A percentile compares a stretch with the other conserved stretches of the same genome.
Evolutionary conservation across 2,113 vertebrate species (phyloP).

Genomic region (Antigone vipio): DNA sequence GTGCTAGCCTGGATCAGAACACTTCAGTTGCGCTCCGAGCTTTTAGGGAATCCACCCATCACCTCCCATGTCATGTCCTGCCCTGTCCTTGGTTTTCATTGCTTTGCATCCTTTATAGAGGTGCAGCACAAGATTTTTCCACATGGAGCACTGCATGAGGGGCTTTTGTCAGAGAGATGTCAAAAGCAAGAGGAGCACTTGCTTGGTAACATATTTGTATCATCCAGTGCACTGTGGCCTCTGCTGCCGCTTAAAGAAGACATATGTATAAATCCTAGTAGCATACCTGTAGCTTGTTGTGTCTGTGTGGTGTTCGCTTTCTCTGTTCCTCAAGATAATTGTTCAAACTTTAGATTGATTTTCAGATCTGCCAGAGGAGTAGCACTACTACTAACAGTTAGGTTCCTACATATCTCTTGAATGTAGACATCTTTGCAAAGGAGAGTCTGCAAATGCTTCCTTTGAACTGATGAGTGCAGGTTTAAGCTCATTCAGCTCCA

Average conservation of each 20-base stretch:
- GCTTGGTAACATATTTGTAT: background rate
- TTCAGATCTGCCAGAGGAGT: background rate
- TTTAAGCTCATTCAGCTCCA: background rate
- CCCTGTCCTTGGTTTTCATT: background rate
- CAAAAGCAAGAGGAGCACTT: background rate
- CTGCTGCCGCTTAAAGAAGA: background rate
- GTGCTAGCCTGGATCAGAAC: background rate
- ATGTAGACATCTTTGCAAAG: background rate
- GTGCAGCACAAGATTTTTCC: background rate
- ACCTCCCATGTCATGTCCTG: rapidly evolving
- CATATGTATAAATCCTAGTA: rapidly evolving
- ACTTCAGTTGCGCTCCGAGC: background rate
- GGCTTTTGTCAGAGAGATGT: background rate
- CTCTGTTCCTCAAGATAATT: background rate
- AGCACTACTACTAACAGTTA: background rate
- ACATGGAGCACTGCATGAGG: background rate
- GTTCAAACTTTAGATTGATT: background rate
- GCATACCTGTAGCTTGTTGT: background rate
- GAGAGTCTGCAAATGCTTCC: background rate
- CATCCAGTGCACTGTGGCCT: background rate
- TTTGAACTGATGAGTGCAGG: background rate
- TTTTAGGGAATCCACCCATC: background rate
- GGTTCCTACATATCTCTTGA: background rate
- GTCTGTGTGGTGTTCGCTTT: background rate
- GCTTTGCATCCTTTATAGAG: background rate